Evolutionary conservation across 2,797 vertebrate species (phyloP).

Genomic region (Choloepus didactylus): DNA sequence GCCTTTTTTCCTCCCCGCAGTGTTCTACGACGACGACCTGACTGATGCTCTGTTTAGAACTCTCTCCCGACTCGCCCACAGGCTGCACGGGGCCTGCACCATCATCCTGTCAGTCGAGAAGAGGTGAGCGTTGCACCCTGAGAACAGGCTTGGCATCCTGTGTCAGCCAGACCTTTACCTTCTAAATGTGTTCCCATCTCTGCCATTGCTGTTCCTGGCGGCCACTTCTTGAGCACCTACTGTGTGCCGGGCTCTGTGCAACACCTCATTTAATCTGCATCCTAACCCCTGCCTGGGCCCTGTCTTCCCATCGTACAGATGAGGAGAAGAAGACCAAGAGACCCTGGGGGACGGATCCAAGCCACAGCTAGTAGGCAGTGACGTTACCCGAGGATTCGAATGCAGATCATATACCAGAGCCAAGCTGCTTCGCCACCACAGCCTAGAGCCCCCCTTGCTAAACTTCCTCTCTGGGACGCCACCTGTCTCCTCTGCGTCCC

Average conservation of each 20-base stretch:
- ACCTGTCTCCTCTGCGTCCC: rapidly evolving
- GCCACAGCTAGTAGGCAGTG: neutral
- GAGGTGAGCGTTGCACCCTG: constrained; percentile 85
- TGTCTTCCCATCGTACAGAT: rapidly evolving
- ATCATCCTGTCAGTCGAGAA: constrained; percentile 94
- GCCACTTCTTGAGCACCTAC: rapidly evolving
- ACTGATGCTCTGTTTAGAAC: constrained; percentile 94
- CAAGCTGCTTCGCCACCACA: rapidly evolving
- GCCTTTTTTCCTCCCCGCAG: constrained; percentile 85
- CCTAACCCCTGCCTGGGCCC: rapidly evolving
- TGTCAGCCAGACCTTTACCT: neutral
- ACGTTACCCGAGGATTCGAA: rapidly evolving
- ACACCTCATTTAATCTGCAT: rapidly evolving
- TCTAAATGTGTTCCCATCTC: neutral
- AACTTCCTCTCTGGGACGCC: rapidly evolving
- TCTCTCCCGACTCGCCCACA: constrained; percentile 90
- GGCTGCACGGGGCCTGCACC: constrained; percentile 88
- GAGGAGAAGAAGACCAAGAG: neutral
- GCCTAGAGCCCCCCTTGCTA: rapidly evolving
- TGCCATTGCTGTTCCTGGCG: rapidly evolving
- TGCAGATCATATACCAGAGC: rapidly evolving
- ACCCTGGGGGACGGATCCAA: rapidly evolving
- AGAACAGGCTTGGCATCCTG: rapidly evolving
- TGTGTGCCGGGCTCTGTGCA: rapidly evolving
- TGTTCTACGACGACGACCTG: constrained; percentile 96